Percentiles rank a stretch among this genome's conserved stretches.
These are phyloP conservation scores for Lampropteryx suffumata DNA, from an alignment of 2,888 invertebrate species.

Conservation along the genomic window DNA sequence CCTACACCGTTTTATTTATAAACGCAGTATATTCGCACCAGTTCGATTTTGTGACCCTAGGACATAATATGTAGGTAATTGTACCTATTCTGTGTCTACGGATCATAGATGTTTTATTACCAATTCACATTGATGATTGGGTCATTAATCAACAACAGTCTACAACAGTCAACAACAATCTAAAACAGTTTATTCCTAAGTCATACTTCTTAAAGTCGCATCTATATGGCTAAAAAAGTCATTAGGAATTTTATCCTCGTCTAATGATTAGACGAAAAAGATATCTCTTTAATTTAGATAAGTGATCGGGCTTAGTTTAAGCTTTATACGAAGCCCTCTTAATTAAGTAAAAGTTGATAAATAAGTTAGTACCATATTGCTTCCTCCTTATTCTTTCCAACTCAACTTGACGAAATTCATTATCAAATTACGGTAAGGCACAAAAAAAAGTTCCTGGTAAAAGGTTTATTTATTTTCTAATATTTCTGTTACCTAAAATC, in stretches of 20 bases:
- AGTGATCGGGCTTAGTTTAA: slow-evolving; percentile 6
- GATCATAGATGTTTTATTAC: too few species aligned
- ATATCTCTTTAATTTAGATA: slow-evolving; percentile 14
- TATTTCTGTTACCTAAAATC: slow-evolving; percentile 10
- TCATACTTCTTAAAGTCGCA: too few species aligned
- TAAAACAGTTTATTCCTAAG: too few species aligned
- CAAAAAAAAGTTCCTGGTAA: too few species aligned
- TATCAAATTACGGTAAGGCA: not conserved
- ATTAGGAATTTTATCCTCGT: too few species aligned
- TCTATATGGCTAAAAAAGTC: too few species aligned
- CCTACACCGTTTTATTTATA: slow-evolving; percentile 4
- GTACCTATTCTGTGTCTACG: too few species aligned
- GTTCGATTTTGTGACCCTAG: too few species aligned
- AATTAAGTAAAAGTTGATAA: not conserved
- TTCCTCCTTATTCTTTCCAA: not conserved
- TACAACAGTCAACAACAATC: too few species aligned
- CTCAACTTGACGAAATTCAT: slow-evolving; percentile 8
- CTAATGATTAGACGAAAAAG: not conserved
- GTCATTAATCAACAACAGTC: too few species aligned
- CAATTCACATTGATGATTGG: too few species aligned
- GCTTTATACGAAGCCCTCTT: slow-evolving; percentile 1
- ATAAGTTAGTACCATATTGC: not conserved
- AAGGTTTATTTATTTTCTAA: slow-evolving; percentile 8
- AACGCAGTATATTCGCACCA: not conserved
- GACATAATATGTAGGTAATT: too few species aligned